Evolutionary conservation across 2,113 vertebrate species (phyloP), one percentile per base, ranked within the genome.

Genomic region (Sylvicapra grimmia): DNA sequence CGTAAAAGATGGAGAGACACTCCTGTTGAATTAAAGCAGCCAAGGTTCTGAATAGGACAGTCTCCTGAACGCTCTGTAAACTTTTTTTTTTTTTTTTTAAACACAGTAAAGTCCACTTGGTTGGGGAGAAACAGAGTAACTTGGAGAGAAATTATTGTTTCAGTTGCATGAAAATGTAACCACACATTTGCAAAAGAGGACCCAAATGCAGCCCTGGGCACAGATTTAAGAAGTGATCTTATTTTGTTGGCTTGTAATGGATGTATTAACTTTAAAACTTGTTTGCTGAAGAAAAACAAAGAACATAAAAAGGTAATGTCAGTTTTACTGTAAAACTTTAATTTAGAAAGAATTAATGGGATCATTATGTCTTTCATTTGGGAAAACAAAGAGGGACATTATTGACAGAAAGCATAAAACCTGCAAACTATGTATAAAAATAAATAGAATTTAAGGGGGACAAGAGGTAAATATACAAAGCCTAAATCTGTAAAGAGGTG

Each of bases 291-390:
- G 53, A 25, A 96, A 95, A 94, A 93, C 89, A 96, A 95, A 88
- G 25, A 83, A 8, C 23, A 86, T 93, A 80, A 96, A 65, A n/a
- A 97, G 2, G 4, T 40, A 93, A 84, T 89, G 89, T n/a, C 84
- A 95, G 59, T 94, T 97, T 88, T 95, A 93, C 87, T 49, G 49
- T 95, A 63, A 79, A 96, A 88, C 59, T 89, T 97, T 94, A 89
- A 63, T 90, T 40, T 96, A 33, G 93, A 58, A 96, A 93, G 11
- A 97, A 90, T 93, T 93, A 96, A 11, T 93, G 44, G 6, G 75
- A 0, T 23, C 54, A 92, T 72, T 97, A 31, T 27, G n/a, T 21
- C 2, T 92, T 44, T 95, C 88, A 84, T n/a, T 9, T 15, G 29
- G 54, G 10, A 90, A 95, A 94, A 95, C 68, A 97, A 88, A 29